Base-by-base conservation (phyloP, 2,113 vertebrate species). In the Gymnarchus niloticus region DNA sequence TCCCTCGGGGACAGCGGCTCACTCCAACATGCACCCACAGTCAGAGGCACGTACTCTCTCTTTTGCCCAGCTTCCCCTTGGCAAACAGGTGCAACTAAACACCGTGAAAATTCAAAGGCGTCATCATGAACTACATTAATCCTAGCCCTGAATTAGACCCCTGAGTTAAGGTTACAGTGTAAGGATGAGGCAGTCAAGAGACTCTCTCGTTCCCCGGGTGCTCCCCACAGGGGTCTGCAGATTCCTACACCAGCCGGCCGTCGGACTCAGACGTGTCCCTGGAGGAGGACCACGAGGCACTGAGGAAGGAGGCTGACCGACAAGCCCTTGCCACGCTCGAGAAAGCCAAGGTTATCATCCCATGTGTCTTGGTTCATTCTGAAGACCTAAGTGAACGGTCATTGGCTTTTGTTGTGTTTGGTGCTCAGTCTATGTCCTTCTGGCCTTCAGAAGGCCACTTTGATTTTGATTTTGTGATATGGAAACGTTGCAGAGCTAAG, bases 231-330 rank as follows among this genome's bases (percentile, higher is more conserved):
- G 98, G 98, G 92, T 99, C 98, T 3, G 98, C 98, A 0, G 98
- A 99, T 93, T 99, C 98, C 90, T 99, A 99, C 85, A 99, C 97
- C 87, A 99, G 98, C 92, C 96, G 98, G 49, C 98, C 97, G 0
- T 98, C 98, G 0, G 98, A 99, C 91, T 99, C 98, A 0, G 98
- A 99, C 0, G 97, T 98, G 88, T 99, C 98, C 25, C 93, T 99
- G 94, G 98, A 99, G 91, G 98, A 99, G 92, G 98, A 99, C 84
- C 93, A 97, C 0, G 98, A 99, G 89, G 97, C 98, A 14, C 92
- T 98, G 93, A 95, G 96, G 89, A 98, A 96, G 89, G 98, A 99
- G 88, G 97, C 98, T 0, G 98, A 99, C 92, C 95, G 96, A 88
- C 97, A 99, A 93, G 98, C 98, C 5, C 92, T 99, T 87, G 97